Percentiles rank a stretch among this genome's conserved stretches.
Evolutionary conservation across 2,113 vertebrate genomes (phyloP).

Genomic region (Hemiprocne comata): DNA sequence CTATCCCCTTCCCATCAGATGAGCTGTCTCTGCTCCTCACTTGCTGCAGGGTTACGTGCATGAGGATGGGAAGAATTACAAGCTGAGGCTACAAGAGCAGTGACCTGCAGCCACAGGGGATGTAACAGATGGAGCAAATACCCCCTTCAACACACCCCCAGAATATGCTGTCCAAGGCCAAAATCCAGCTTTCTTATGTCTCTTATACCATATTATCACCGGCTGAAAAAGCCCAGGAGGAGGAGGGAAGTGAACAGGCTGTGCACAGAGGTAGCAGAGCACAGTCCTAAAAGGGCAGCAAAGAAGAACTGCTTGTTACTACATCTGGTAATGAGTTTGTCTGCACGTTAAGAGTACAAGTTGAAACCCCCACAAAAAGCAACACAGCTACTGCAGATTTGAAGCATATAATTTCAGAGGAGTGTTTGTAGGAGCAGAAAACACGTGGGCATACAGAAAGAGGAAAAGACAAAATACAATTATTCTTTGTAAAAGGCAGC

Average conservation of each 20-base stretch:
- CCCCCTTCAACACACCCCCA: neutral
- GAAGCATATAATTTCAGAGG: slow-evolving; percentile 34
- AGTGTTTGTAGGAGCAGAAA: slow-evolving; percentile 32
- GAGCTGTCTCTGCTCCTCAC: neutral
- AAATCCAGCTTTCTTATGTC: neutral
- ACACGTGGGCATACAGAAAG: neutral
- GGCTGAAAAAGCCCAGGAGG: neutral
- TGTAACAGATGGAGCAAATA: neutral
- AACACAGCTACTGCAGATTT: neutral
- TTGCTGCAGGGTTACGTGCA: neutral
- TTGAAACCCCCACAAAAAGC: neutral
- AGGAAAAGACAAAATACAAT: slow-evolving; percentile 27
- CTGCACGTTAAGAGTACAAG: neutral
- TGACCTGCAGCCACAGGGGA: neutral
- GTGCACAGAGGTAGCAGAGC: neutral
- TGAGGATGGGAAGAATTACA: neutral
- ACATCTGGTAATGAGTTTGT: neutral
- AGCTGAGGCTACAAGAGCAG: neutral
- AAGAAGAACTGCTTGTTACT: neutral
- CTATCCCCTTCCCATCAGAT: neutral
- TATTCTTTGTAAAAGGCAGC: neutral
- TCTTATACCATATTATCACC: neutral
- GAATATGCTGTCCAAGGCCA: neutral
- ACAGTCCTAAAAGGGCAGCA: neutral
- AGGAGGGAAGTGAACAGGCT: neutral